Percentiles rank a stretch among this genome's conserved stretches.
Evolutionary conservation across 1,140 invertebrate genomes (phyloP).

Genomic region (Drosophila nasuta): DNA sequence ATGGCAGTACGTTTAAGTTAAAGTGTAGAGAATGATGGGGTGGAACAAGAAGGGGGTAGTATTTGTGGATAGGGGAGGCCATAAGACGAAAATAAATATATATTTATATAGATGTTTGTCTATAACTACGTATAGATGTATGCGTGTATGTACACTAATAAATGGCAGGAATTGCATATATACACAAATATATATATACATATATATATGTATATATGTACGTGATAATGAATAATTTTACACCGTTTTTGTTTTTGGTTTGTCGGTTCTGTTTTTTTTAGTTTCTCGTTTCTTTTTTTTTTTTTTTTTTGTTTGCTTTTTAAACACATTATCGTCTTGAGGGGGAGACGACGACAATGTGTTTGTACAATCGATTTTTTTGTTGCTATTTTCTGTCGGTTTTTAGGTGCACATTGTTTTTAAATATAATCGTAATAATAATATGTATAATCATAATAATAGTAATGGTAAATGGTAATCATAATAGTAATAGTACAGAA

Average conservation of each 20-base stretch:
- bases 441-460: slow-evolving; percentile 49
- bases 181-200: slow-evolving; percentile 28
- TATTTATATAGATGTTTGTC: slow-evolving; percentile 22
- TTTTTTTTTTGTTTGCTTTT: slow-evolving; percentile 43
- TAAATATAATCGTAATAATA: slow-evolving; percentile 37
- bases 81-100: background rate
- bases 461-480: slow-evolving; percentile 43
- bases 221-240: slow-evolving; percentile 52
- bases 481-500: slow-evolving; percentile 55
- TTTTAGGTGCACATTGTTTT: slow-evolving; percentile 33
- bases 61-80: background rate
- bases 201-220: slow-evolving; percentile 34
- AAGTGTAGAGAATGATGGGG: slow-evolving; percentile 6
- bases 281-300: slow-evolving; percentile 39
- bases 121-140: slow-evolving; percentile 50
- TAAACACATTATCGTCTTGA: slow-evolving; percentile 51
- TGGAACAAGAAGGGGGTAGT: background rate
- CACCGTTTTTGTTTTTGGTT: slow-evolving; percentile 49
- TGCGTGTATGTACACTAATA: slow-evolving; percentile 46
- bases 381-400: slow-evolving; percentile 11
- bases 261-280: slow-evolving; percentile 42
- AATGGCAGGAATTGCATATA: slow-evolving; percentile 74
- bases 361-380: slow-evolving; percentile 52
- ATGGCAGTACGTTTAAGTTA: slow-evolving; percentile 74
- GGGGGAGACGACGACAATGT: slow-evolving; percentile 30